Base-by-base conservation (phyloP, 1,140 invertebrate species). In the Pseudomyrmex concolor region DNA sequence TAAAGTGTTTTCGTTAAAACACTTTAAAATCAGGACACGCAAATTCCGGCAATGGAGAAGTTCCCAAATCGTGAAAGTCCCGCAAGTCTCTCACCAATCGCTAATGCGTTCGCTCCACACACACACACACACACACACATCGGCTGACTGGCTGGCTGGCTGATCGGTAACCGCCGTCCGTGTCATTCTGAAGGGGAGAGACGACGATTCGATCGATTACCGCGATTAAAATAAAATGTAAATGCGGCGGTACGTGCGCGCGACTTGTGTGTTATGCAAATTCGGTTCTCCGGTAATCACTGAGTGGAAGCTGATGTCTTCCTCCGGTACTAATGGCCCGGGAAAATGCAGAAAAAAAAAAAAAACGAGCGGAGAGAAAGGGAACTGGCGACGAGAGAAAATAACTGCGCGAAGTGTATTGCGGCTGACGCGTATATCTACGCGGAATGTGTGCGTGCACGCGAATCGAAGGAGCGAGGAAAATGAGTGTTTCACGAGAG, bases 281-380 rank as follows among this genome's bases (percentile, higher is more conserved):
- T 94, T 83, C 86, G 86, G 82, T 91, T 91, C 89, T 90, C 90
- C 89, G 92, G 93, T 94, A 94, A 94, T 94, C 94, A 92, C 91
- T 90, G 92, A 94, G 93, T 94, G 93, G 93, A 94, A 93, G 92
- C 93, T 93, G 93, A 94, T 94, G 93, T 94, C 93, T 94, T 93
- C 92, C 93, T 93, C 91, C 91, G 90, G 84, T 90, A 86, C 90
- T 93, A 93, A 92, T 89, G 87, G 87, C 22, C 81, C 86, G 80
- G 84, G 62, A 76, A 84, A 87, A 83, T 71, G 86, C 83, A 50
- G 83, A 62, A 73, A 63, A 34, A 50, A 68, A 51, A 50, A 43
- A 72, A 15, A 48, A 43, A 59, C 45, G 50, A 67, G 55, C 34
- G 59, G 54, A 59, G 48, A 82, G 17, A 73, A 15, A 15, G 62